phyloP scores from a whole-genome alignment of 2,113 vertebrate species.

The Malurus elegans region DNA sequence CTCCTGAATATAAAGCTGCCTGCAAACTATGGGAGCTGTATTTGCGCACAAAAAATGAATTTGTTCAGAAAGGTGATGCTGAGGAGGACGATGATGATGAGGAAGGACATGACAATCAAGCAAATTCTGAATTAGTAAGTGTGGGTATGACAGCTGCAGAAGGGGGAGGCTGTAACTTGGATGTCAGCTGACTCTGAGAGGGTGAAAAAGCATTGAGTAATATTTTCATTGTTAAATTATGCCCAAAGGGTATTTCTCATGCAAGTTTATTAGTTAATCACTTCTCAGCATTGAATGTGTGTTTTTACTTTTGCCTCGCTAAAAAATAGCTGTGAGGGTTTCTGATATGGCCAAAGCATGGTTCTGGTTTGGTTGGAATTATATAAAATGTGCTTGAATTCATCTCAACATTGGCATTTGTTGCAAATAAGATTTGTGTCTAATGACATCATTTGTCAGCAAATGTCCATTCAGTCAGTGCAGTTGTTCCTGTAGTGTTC shows the following conservation, averaged over 20 bases:
- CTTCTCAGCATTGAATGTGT: not conserved
- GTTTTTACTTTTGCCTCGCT: not conserved
- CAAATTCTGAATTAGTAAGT: constrained; percentile 89
- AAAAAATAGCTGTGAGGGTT: not conserved
- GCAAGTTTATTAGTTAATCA: not conserved
- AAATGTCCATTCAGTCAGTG: not conserved
- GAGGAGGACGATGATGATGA: constrained; percentile 95
- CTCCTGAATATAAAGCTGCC: constrained; percentile 92
- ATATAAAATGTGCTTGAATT: not conserved
- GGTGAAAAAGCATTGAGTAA: not conserved
- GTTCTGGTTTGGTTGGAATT: not conserved
- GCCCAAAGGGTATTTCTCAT: not conserved
- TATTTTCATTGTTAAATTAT: not conserved
- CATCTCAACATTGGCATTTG: fast-evolving
- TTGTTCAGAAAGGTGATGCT: constrained; percentile 92
- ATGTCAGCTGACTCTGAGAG: not conserved
- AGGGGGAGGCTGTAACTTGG: not conserved
- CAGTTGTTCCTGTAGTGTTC: not conserved
- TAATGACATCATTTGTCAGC: not conserved
- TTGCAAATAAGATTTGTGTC: not conserved
- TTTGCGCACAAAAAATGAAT: constrained; percentile 94
- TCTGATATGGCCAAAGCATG: not conserved
- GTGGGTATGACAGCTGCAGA: not conserved
- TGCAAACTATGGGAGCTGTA: constrained; percentile 97
- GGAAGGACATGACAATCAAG: constrained; percentile 84